Conservation (phyloP, 2,113 vertebrate genomes). For the Theristicus caerulescens region DNA sequence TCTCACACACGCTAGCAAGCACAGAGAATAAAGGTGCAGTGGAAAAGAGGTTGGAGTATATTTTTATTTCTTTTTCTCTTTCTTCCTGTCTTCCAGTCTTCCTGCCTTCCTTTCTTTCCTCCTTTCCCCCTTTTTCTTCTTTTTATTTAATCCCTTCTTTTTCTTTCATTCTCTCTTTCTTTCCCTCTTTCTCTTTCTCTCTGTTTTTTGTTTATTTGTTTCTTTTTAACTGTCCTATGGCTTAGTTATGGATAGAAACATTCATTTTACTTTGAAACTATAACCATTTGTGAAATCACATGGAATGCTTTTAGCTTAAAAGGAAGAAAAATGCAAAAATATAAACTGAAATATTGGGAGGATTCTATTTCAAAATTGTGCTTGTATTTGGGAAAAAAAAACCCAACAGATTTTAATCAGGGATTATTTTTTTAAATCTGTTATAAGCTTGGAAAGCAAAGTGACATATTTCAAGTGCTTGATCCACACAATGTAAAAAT, state of each 20-base stretch:
- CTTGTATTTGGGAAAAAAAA: background rate
- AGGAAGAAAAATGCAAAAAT: background rate
- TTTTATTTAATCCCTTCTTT: background rate
- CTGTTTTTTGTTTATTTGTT: background rate
- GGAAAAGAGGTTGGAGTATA: background rate
- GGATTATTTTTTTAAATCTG: background rate
- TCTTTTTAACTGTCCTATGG: background rate
- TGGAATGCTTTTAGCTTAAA: background rate
- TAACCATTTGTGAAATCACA: background rate
- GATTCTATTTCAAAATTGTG: background rate
- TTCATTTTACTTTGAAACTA: background rate
- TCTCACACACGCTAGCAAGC: background rate
- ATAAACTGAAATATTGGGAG: background rate
- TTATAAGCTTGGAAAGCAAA: background rate
- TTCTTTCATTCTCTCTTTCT: background rate
- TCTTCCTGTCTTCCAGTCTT: background rate
- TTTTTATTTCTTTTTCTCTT: background rate
- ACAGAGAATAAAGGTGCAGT: background rate
- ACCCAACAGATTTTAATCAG: background rate
- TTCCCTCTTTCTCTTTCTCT: background rate
- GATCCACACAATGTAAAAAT: background rate
- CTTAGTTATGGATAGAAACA: background rate
- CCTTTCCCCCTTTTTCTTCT: background rate
- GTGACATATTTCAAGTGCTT: background rate
- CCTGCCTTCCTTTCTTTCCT: background rate